phyloP scores from a whole-genome alignment of 2,113 vertebrate species.

The Ciconia stormi region DNA sequence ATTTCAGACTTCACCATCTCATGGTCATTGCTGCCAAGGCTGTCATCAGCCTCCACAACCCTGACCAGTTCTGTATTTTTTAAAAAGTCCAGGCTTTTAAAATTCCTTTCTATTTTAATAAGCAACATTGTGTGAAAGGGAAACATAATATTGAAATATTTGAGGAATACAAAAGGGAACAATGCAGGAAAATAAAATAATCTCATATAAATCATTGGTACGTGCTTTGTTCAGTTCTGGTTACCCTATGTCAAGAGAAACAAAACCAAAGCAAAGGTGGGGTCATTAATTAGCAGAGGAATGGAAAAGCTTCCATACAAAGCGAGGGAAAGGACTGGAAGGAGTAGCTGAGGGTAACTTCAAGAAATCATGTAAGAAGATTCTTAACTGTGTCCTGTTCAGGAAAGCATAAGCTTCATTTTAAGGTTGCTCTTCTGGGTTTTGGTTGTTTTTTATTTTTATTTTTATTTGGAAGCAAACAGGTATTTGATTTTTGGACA shows the following conservation, averaged over 20 bases:
- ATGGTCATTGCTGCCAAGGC: background rate
- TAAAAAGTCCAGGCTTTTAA: background rate
- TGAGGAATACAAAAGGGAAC: background rate
- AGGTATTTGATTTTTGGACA: background rate
- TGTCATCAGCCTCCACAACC: background rate
- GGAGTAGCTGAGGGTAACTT: background rate
- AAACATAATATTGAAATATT: background rate
- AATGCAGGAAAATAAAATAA: background rate
- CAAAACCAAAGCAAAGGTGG: background rate
- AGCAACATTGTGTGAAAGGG: background rate
- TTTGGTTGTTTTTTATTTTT: no score
- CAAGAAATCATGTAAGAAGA: background rate
- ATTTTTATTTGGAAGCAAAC: background rate
- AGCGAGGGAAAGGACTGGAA: background rate
- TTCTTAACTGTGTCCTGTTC: background rate
- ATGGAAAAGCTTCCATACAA: background rate
- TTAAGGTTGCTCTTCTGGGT: background rate
- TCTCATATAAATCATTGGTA: background rate
- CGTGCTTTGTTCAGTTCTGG: background rate
- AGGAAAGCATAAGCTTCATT: background rate
- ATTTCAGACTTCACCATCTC: background rate
- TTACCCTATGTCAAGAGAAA: background rate
- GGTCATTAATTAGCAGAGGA: background rate
- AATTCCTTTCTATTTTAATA: background rate
- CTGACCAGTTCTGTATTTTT: background rate